Percentiles rank a stretch among this genome's conserved stretches.
These are phyloP conservation scores for Diploptera punctata DNA, from an alignment of 2,888 invertebrate species.

Conservation along the genomic window DNA sequence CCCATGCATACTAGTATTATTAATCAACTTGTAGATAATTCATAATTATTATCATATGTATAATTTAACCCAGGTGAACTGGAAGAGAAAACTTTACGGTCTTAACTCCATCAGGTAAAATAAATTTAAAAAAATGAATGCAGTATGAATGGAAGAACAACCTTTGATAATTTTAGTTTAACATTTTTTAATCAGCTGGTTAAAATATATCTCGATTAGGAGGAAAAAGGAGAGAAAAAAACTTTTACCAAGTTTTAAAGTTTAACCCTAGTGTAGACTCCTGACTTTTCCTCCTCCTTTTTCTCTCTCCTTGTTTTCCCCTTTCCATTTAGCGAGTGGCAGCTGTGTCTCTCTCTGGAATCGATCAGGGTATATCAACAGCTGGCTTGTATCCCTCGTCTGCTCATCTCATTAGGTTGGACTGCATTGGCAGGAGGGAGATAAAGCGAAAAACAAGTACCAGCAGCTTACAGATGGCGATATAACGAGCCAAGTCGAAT, in stretches of 20 bases:
- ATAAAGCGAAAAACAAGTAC: constrained; percentile 28
- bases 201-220: neutral
- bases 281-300: constrained; percentile 12
- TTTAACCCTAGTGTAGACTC: constrained; percentile 15
- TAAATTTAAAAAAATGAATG: too few species aligned
- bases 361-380: constrained; percentile 38
- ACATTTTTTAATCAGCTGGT: neutral
- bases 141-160: too few species aligned
- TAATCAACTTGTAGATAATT: too few species aligned
- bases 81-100: too few species aligned
- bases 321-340: constrained; percentile 35
- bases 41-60: too few species aligned
- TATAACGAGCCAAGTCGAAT: constrained; percentile 28
- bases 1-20: too few species aligned
- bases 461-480: constrained; percentile 26
- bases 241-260: constrained; percentile 4
- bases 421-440: constrained; percentile 22
- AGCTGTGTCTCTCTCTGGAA: constrained; percentile 32
- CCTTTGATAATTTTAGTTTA: too few species aligned
- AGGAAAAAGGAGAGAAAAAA: neutral
- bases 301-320: neutral
- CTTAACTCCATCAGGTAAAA: too few species aligned
- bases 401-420: constrained; percentile 37
- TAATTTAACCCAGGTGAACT: too few species aligned
- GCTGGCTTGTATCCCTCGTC: constrained; percentile 26